Percentiles rank a stretch among this genome's conserved stretches.
Conservation (phyloP, 2,888 invertebrate genomes). For the Dasypogon diadema region DNA sequence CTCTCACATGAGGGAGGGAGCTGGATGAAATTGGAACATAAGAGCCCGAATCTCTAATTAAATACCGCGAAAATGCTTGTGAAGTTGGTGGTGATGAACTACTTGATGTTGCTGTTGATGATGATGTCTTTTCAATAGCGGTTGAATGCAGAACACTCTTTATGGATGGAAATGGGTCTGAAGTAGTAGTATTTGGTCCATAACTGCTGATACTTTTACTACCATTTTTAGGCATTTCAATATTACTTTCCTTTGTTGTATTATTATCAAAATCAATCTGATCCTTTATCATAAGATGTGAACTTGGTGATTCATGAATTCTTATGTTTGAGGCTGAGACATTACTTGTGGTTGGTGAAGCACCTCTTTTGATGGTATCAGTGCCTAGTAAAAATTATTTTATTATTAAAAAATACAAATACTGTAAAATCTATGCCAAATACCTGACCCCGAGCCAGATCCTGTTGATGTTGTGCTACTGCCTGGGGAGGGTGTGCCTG, state of each 20-base stretch:
- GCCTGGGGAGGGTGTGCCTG: constrained; percentile 87
- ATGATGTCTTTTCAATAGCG: constrained; percentile 63
- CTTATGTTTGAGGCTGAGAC: constrained; percentile 65
- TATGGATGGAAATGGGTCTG: constrained; percentile 52
- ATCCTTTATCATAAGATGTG: constrained; percentile 64
- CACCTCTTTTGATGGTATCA: constrained; percentile 69
- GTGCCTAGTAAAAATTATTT: constrained; percentile 65
- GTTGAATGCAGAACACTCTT: constrained; percentile 46
- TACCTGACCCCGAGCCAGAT: constrained; percentile 81
- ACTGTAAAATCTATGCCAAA: too few species aligned
- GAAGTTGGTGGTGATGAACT: constrained; percentile 68
- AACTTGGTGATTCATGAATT: constrained; percentile 66
- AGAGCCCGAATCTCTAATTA: constrained; percentile 66
- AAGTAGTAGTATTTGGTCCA: constrained; percentile 57
- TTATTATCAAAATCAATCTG: constrained; percentile 49
- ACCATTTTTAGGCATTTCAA: constrained; percentile 53
- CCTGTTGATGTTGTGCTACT: constrained; percentile 86
- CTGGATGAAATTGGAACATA: constrained; percentile 63
- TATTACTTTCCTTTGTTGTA: constrained; percentile 53
- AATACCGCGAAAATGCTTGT: constrained; percentile 67
- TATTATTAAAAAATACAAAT: too few species aligned
- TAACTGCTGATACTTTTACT: constrained; percentile 51
- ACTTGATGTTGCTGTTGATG: constrained; percentile 62
- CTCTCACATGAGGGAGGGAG: constrained; percentile 60
- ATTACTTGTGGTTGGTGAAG: constrained; percentile 63